Evolutionary conservation across 2,797 vertebrate species (phyloP).

Genomic region (Sebastes minor): DNA sequence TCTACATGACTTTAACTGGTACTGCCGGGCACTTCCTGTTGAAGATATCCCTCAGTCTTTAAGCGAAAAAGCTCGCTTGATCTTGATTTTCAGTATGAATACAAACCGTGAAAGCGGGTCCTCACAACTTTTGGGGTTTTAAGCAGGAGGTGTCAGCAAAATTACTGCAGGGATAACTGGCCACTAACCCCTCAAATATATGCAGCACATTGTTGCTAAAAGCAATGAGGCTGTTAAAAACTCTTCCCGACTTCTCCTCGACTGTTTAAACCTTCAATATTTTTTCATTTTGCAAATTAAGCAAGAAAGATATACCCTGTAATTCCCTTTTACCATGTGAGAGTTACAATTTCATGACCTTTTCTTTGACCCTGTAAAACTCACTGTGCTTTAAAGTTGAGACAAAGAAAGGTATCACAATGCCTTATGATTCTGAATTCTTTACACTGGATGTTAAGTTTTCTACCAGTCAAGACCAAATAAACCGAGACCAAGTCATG

Average conservation of each 20-base stretch:
- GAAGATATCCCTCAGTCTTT: conserved; percentile 19
- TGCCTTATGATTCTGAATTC: background rate
- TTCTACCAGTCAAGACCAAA: background rate
- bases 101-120: background rate
- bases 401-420: background rate
- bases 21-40: conserved; percentile 6
- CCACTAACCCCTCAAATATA: background rate
- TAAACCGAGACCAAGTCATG: no score
- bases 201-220: conserved; percentile 13
- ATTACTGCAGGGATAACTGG: no score
- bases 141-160: no score
- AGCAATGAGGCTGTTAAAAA: background rate
- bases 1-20: conserved; percentile 37
- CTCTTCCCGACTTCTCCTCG: background rate
- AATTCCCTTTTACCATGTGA: background rate
- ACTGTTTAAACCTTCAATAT: background rate
- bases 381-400: background rate
- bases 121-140: background rate
- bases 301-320: background rate
- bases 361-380: background rate
- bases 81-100: background rate
- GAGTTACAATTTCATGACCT: background rate
- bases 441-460: background rate
- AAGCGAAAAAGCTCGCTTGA: background rate
- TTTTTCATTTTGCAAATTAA: background rate